These are phyloP conservation scores for Mnemiopsis leidyi DNA, from an alignment of 37 sponge, comb jelly and placozoan genomes.

Conservation along the genomic window DNA sequence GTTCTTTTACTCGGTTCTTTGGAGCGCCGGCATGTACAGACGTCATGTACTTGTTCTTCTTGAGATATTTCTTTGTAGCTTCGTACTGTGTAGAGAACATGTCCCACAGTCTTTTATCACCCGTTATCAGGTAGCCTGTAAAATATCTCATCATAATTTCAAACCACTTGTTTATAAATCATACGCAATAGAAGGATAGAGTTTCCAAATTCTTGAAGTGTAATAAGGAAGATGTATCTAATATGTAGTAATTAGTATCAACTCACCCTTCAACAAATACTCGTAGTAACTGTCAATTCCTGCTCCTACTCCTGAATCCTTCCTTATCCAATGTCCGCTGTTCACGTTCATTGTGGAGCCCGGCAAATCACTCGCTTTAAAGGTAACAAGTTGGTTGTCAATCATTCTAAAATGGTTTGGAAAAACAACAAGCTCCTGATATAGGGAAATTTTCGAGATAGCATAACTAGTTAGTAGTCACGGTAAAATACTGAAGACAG, in stretches of 20 bases:
- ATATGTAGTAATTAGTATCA: too few relatives aligned
- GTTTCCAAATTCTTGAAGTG: too few relatives aligned
- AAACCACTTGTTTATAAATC: too few relatives aligned
- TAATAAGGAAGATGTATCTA: too few relatives aligned
- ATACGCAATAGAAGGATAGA: too few relatives aligned
- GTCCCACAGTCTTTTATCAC: neutral
- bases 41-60: constrained; percentile 73
- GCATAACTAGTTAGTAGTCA: too few relatives aligned
- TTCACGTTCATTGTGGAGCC: constrained; percentile 86
- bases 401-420: too few relatives aligned
- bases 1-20: constrained; percentile 66
- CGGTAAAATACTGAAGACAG: too few relatives aligned
- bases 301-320: constrained; percentile 81
- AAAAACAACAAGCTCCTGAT: too few relatives aligned
- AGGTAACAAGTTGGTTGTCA: neutral
- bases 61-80: constrained; percentile 77
- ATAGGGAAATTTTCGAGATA: too few relatives aligned
- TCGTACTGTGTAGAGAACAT: constrained; percentile 71
- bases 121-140: constrained; percentile 35
- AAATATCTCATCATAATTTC: too few relatives aligned
- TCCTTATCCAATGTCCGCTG: constrained; percentile 90
- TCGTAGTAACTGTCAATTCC: constrained; percentile 98
- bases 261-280: constrained; percentile 82
- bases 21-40: constrained; percentile 83
- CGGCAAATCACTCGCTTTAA: constrained; percentile 71